A percentile compares a stretch with the other conserved stretches of the same genome.
Evolutionary conservation across 2,797 vertebrate species (phyloP).

Genomic region (Myripristis jacobus): DNA sequence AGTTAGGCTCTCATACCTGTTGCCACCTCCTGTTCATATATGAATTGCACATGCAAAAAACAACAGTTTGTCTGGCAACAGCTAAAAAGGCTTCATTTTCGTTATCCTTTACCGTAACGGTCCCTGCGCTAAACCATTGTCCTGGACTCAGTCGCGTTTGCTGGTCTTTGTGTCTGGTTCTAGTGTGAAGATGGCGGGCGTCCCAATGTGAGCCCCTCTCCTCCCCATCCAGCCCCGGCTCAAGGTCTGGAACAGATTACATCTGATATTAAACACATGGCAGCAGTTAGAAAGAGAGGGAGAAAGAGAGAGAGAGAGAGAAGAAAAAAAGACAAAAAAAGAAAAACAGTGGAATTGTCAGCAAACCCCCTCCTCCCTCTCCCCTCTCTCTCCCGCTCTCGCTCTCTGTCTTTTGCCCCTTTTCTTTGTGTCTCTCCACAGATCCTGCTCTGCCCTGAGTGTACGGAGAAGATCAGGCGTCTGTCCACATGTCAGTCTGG

Average conservation of each 20-base stretch:
- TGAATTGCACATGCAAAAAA: slow-evolving; percentile 18
- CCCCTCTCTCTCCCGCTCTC: slow-evolving; percentile 21
- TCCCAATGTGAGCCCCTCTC: slow-evolving; percentile 74
- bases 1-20: slow-evolving; percentile 15
- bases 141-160: slow-evolving; percentile 41
- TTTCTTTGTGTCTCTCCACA: slow-evolving; percentile 28
- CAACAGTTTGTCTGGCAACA: background rate
- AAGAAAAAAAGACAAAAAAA: slow-evolving; percentile 70
- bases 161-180: slow-evolving; percentile 72
- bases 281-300: slow-evolving; percentile 78
- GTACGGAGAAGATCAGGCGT: background rate
- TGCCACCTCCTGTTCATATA: slow-evolving; percentile 15
- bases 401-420: slow-evolving; percentile 32
- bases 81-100: slow-evolving; percentile 18
- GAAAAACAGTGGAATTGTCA: slow-evolving; percentile 80
- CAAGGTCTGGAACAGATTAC: slow-evolving; percentile 86
- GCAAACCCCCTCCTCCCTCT: slow-evolving; percentile 51
- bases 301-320: slow-evolving; percentile 66
- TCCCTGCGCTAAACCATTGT: slow-evolving; percentile 27
- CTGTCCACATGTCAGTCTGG: slow-evolving; percentile 20
- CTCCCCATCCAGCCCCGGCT: slow-evolving; percentile 71
- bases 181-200: slow-evolving; percentile 71
- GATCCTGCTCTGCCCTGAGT: slow-evolving; percentile 31
- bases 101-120: background rate
- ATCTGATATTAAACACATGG: slow-evolving; percentile 90